A percentile compares a stretch with the other conserved stretches of the same genome.
These are phyloP conservation scores for Eutrigla gurnardus DNA, from an alignment of 2,797 vertebrate species.

Conservation along the genomic window DNA sequence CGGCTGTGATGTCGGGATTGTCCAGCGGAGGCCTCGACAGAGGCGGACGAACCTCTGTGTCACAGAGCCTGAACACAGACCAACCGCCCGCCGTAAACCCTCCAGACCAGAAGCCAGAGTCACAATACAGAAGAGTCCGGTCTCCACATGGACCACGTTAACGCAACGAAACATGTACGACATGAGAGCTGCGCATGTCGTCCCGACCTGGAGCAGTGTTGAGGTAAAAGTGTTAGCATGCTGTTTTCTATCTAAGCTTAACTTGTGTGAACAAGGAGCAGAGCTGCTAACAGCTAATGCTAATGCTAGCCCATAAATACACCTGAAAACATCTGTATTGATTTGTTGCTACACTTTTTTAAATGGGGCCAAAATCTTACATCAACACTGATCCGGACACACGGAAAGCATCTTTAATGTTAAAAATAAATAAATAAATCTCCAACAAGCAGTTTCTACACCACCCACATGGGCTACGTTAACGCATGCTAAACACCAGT, in stretches of 20 bases:
- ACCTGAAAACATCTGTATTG: not conserved
- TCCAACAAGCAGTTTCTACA: slow-evolving; percentile 50
- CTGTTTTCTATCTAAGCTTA: not conserved
- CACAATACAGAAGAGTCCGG: not conserved
- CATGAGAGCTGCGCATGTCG: not conserved
- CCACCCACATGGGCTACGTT: slow-evolving; percentile 45
- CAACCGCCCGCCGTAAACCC: not conserved
- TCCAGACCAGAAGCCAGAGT: not conserved
- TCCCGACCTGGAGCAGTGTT: slow-evolving; percentile 8
- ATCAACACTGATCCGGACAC: slow-evolving; percentile 11
- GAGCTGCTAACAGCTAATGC: slow-evolving; percentile 9
- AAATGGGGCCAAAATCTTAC: slow-evolving; percentile 4
- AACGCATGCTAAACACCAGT: slow-evolving; percentile 55
- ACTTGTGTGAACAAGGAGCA: not conserved
- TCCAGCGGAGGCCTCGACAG: slow-evolving; percentile 61
- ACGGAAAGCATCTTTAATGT: slow-evolving; percentile 1
- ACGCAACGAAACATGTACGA: slow-evolving; percentile 29
- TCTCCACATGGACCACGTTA: slow-evolving; percentile 7
- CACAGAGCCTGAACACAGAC: slow-evolving; percentile 52
- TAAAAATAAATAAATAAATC: not conserved
- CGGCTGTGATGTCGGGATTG: not conserved
- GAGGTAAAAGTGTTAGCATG: not conserved
- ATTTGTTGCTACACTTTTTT: slow-evolving; percentile 3
- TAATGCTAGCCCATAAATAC: not conserved
- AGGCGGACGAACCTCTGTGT: slow-evolving; percentile 30